Evolutionary conservation across 2,113 vertebrate genomes (phyloP), one percentile per base, ranked within the genome.

Genomic region (Heterocephalus glaber): DNA sequence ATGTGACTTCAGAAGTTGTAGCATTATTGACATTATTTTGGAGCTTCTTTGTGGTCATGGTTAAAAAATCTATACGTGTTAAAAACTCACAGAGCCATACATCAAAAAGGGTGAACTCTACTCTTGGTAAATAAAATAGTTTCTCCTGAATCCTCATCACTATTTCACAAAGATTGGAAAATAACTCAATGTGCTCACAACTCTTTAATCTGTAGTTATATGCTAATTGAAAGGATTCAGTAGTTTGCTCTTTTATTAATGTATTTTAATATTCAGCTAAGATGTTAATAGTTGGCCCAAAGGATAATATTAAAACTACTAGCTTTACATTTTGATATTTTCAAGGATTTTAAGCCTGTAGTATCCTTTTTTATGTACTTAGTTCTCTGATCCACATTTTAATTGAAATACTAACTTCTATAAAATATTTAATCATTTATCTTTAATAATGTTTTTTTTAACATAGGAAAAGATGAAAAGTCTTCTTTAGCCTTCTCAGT

Each of bases 401-500:
- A 96, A 96, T 96, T 95, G 95, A 97, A 94, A 92, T 95, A 60
- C 3, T 94, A 85, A 95, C 85, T 95, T 94, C 38, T 89, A 70
- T 81, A 94, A 92, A 88, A 84, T 89, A 91, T 77, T 87, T 86
- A 81, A 92, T 81, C 68, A 82, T 93, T 96, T 95, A 86, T 80
- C 13, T 93, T 89, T 24, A 84, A 56, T 63, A 92, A 47, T 72
- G 28, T 52, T 82, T 81, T 49, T 33, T 90, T 86, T 90, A 47
- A 91, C 60, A 58, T 49, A 82, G 11, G 35, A 77, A 86, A 70
- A 92, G 41, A 61, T 49, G 9, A 88, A 90, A 81, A 77, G 79
- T 70, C 20, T 95, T 47, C 33, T 58, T 22, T 54, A 33, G 82
- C 94, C 38, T 85, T 56, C 49, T 92, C 24, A 65, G 2, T 65